Base-by-base conservation (phyloP, 2,888 invertebrate species). In the Cheilosia impressa region DNA sequence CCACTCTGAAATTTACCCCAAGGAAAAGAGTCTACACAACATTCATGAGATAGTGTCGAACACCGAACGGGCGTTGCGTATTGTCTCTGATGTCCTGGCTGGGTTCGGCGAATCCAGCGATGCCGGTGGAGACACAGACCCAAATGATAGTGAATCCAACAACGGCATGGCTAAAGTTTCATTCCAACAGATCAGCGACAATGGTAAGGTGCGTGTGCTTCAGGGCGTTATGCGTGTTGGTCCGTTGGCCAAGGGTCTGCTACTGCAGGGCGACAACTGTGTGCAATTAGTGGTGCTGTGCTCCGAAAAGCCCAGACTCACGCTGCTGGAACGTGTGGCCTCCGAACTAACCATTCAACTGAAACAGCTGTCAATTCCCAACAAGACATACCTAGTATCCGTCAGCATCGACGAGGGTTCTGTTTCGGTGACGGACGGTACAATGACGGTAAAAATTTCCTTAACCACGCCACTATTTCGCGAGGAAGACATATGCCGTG, bases 201-300 rank as follows among this genome's bases (percentile, higher is more conserved):
- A 82, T 43, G 93, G 93, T 72, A 92, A 93, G 38, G 93, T 93
- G 88, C 94, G 98, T 80, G 95, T 96, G 88, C 93, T 98, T 66
- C 97, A 97, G 92, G 98, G 98, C 82, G 98, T 98, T 45, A 98
- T 98, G 97, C 95, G 98, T 88, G 97, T 98, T 55, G 98, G 98
- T 60, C 95, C 96, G 90, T 93, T 97, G 66, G 96, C 97, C 52
- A 97, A 97, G 91, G 89, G 97, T 57, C 94, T 98, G 84, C 93
- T 98, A 90, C 93, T 98, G 50, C 95, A 95, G 87, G 97, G 97
- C 5, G 98, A 98, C 93, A 95, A 95, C 87, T 94, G 94, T 91
- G 97, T 98, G 73, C 95, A 97, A 88, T 94, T 98, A 82, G 98
- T 98, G 43, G 97, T 98, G 83, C 93, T 98, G 80, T 98, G 98